Conservation (phyloP, 2,113 vertebrate genomes). For the Rafetus swinhoei region DNA sequence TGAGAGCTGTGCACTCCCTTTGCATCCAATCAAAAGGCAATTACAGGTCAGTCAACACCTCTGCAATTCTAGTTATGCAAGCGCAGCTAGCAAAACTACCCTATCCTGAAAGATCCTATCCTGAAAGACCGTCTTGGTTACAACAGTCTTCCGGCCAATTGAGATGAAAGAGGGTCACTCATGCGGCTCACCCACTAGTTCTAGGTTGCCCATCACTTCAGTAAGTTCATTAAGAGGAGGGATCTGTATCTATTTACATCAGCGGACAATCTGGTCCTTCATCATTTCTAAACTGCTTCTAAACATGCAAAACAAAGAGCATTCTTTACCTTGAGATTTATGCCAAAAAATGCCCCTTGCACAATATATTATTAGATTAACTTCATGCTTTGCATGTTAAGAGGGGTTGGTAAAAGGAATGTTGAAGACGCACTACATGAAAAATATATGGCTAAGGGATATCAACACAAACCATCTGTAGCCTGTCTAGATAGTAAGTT, state of each 20-base stretch:
- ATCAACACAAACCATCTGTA: background rate
- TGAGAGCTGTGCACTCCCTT: no score
- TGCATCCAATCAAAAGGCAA: no score
- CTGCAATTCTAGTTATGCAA: no score
- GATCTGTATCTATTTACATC: background rate
- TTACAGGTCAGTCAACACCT: no score
- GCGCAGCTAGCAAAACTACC: no score
- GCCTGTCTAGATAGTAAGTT: background rate
- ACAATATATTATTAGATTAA: background rate
- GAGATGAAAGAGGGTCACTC: no score
- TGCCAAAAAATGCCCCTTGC: background rate
- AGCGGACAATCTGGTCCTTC: background rate
- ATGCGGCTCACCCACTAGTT: no score
- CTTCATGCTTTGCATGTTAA: background rate
- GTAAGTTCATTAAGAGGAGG: no score
- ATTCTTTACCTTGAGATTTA: background rate
- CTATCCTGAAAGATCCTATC: no score
- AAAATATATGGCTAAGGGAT: background rate
- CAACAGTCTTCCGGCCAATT: no score
- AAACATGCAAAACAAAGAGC: background rate
- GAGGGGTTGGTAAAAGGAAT: background rate
- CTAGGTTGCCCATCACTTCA: no score
- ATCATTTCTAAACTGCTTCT: background rate
- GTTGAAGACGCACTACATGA: background rate
- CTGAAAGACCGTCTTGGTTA: no score